Evolutionary conservation across 2,113 vertebrate species (phyloP).

Genomic region (Boulengeromyrus knoepffleri): DNA sequence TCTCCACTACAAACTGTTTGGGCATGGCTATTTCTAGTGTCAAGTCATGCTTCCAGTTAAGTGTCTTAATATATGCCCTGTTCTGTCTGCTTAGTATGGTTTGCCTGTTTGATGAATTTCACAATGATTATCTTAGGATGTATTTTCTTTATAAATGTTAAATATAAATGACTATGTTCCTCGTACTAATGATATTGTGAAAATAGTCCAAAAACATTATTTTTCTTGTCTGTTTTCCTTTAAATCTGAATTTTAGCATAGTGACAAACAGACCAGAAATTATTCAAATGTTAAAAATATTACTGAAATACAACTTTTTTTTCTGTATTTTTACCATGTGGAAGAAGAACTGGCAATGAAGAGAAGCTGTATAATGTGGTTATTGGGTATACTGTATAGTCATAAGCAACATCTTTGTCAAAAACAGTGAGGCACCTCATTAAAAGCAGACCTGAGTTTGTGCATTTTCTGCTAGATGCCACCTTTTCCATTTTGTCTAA

Average conservation of each 20-base stretch:
- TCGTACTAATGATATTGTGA: slow-evolving; percentile 6
- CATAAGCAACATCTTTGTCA: not conserved
- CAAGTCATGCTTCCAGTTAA: not conserved
- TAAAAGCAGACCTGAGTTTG: not conserved
- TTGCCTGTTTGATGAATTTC: not conserved
- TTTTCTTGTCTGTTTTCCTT: not conserved
- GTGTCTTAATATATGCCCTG: not conserved
- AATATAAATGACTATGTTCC: slow-evolving; percentile 6
- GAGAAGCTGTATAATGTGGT: not conserved
- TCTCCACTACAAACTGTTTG: not conserved
- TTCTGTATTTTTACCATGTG: not conserved
- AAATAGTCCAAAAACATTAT: not conserved
- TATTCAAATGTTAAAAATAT: not conserved
- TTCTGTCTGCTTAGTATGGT: not conserved
- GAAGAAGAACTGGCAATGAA: not conserved
- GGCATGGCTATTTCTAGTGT: not conserved
- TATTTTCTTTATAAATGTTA: slow-evolving; percentile 7
- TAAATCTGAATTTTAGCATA: not conserved
- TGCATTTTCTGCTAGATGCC: not conserved
- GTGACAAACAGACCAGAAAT: not conserved
- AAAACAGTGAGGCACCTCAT: not conserved
- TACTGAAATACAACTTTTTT: not conserved
- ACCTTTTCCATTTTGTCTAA: not conserved
- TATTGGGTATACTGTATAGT: not conserved
- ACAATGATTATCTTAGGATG: not conserved